Conservation (phyloP, 1,140 invertebrate genomes). For the Rhopalosiphum padi region DNA sequence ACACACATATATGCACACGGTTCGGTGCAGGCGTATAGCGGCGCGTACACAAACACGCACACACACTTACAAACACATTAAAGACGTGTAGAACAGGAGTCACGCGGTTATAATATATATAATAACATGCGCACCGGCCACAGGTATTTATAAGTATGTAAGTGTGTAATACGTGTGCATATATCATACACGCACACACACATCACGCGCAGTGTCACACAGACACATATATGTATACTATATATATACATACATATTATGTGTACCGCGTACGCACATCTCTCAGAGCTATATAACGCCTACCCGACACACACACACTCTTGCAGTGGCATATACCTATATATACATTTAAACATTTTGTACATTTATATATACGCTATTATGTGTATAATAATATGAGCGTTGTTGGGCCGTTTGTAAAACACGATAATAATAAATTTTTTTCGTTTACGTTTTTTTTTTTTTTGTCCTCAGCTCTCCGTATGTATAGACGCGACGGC, state of each 20-base stretch:
- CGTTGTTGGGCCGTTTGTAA: slow-evolving; percentile 21
- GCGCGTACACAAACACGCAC: neutral
- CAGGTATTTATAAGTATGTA: neutral
- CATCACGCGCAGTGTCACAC: neutral
- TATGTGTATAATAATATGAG: neutral
- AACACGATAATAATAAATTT: slow-evolving; percentile 53
- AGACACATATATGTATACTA: too few species aligned
- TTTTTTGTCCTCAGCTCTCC: neutral
- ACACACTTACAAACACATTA: neutral
- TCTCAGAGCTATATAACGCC: slow-evolving; percentile 33
- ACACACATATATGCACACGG: neutral
- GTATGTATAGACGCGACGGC: slow-evolving; percentile 15
- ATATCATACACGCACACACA: neutral
- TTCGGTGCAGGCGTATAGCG: neutral
- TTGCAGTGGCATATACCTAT: neutral
- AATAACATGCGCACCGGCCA: slow-evolving; percentile 14
- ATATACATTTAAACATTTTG: neutral
- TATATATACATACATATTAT: neutral
- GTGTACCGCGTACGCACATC: neutral
- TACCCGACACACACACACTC: neutral
- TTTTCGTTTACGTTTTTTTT: neutral
- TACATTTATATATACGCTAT: neutral
- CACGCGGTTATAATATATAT: slow-evolving; percentile 31
- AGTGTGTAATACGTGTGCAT: neutral
- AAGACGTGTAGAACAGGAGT: slow-evolving; percentile 55